Conservation (phyloP, 23 tunicate species). For the Styela plicata region DNA sequence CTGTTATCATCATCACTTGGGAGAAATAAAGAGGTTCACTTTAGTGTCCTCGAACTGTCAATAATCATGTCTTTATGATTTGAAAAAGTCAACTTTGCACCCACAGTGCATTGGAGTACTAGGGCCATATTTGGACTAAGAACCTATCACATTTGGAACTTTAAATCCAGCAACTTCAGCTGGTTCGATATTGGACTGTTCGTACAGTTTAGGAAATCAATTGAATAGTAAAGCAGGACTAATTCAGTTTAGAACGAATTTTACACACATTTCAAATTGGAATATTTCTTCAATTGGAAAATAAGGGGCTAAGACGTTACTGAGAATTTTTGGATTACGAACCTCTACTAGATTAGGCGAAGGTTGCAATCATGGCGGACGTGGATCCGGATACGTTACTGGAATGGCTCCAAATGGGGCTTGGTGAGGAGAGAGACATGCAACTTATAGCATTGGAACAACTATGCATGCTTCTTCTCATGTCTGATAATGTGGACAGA, state of each 20-base stretch:
- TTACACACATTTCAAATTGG: no score
- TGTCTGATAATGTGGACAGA: constrained; percentile 98
- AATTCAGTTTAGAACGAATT: no score
- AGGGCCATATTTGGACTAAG: no score
- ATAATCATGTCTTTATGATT: not conserved
- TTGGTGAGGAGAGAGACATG: constrained; percentile 94
- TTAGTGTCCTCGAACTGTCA: not conserved
- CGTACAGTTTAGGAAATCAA: no score
- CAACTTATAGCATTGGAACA: constrained; percentile 93
- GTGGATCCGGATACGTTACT: constrained; percentile 91
- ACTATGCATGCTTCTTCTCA: constrained; percentile 87
- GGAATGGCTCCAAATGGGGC: constrained; percentile 96
- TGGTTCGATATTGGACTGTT: no score
- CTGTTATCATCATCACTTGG: not conserved
- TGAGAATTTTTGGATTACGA: no score
- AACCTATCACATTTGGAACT: no score
- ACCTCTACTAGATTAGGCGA: no score
- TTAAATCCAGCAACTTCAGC: no score
- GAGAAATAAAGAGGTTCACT: not conserved
- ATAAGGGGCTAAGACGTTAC: no score
- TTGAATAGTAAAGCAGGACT: no score
- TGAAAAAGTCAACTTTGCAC: not conserved
- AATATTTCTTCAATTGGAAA: no score
- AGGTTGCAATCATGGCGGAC: constrained; percentile 71
- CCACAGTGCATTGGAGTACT: not conserved